Evolutionary conservation across 2,113 vertebrate species (phyloP).

Genomic region (Marmota monax): DNA sequence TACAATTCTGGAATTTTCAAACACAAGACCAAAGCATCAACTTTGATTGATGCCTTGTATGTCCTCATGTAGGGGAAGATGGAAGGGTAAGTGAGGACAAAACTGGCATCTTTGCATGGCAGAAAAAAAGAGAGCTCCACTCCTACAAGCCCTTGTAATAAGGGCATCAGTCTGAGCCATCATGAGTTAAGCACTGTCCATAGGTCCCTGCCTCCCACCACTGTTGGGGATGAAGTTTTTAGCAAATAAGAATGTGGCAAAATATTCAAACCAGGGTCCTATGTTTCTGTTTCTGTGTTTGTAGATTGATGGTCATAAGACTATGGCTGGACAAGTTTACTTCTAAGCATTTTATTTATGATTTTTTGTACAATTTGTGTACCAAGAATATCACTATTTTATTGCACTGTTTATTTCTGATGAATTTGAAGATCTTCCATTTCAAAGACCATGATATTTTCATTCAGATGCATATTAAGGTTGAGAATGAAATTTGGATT

Average conservation of each 20-base stretch:
- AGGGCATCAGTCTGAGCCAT: not conserved
- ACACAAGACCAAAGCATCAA: not conserved
- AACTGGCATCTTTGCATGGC: not conserved
- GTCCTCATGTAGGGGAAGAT: not conserved
- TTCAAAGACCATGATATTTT: not conserved
- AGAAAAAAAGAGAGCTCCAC: not conserved
- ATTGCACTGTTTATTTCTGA: not conserved
- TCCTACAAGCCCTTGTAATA: too few relatives aligned
- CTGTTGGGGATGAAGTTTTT: not conserved
- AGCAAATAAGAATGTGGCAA: not conserved
- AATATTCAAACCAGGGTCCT: not conserved
- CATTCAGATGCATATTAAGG: not conserved
- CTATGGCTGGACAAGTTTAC: not conserved
- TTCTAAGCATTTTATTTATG: not conserved
- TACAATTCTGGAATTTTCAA: not conserved
- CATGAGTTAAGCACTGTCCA: too few relatives aligned
- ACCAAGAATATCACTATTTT: not conserved
- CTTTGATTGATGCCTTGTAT: not conserved
- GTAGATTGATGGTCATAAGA: not conserved
- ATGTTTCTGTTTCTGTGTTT: not conserved
- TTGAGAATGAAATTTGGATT: not conserved
- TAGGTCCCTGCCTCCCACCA: not conserved
- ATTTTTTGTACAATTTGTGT: not conserved
- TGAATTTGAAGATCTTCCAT: not conserved
- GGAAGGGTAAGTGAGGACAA: not conserved